Evolutionary conservation across 2,797 vertebrate species (phyloP).

Genomic region (Pogoniulus pusillus): DNA sequence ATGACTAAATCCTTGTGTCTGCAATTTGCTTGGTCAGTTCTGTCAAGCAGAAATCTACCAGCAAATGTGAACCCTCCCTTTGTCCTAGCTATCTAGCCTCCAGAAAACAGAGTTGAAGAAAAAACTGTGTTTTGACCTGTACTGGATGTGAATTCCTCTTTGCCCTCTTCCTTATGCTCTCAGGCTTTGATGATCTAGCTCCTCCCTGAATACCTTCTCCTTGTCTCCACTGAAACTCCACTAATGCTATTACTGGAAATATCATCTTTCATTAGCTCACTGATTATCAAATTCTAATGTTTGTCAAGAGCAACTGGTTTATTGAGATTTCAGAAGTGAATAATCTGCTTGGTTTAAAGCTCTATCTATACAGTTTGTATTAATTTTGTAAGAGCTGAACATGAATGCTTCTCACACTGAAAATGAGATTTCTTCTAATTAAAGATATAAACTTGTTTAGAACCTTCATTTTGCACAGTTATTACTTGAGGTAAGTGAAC

Average conservation of each 20-base stretch:
- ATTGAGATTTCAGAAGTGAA: conserved; percentile 3
- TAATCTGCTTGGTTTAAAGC: background rate
- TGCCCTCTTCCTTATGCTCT: background rate
- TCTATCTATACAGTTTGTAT: background rate
- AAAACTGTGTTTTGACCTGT: background rate
- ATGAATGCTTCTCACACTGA: background rate
- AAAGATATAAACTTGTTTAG: background rate
- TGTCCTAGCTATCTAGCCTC: background rate
- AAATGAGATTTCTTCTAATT: conserved; percentile 1
- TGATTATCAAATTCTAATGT: background rate
- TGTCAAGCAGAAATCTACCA: background rate
- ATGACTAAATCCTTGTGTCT: background rate
- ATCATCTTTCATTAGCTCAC: background rate
- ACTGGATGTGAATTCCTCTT: background rate
- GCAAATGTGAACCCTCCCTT: background rate
- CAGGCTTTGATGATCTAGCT: background rate
- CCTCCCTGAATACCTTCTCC: background rate
- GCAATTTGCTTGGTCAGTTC: fast-evolving
- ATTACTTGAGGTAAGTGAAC: conserved; percentile 10
- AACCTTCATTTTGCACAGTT: background rate
- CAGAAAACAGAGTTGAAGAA: background rate
- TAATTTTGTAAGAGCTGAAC: background rate
- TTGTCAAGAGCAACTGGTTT: background rate
- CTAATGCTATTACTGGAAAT: background rate
- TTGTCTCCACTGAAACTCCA: background rate